phyloP scores from a whole-genome alignment of 2,113 vertebrate genomes.

The Macroglossus sobrinus region DNA sequence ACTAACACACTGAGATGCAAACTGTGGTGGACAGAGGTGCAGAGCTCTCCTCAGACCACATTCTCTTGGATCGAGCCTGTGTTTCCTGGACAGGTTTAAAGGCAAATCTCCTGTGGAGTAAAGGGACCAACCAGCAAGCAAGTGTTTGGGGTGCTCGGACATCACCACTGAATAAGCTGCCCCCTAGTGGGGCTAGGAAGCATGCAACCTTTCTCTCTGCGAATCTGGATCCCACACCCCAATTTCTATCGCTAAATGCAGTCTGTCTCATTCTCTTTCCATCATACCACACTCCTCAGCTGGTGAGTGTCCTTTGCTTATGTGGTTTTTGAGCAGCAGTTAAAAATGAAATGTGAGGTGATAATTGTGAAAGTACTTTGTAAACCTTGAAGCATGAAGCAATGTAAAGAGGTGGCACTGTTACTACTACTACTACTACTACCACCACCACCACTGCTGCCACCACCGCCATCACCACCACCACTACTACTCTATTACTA shows the following conservation, averaged over 20 bases:
- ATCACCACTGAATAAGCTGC: neutral
- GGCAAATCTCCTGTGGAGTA: neutral
- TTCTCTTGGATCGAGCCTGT: neutral
- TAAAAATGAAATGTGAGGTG: neutral
- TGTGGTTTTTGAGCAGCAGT: neutral
- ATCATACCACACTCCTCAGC: neutral
- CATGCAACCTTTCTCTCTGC: neutral
- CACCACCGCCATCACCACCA: accelerated
- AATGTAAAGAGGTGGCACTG: neutral
- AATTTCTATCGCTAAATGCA: neutral
- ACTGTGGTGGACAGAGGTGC: neutral
- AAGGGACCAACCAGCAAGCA: neutral
- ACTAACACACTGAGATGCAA: neutral
- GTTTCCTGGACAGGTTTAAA: neutral
- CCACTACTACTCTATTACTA: neutral
- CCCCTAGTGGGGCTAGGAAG: neutral
- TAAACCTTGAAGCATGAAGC: neutral
- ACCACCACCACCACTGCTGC: no score
- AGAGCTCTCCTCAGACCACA: neutral
- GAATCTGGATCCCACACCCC: neutral
- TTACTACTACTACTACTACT: neutral
- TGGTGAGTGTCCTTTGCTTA: neutral
- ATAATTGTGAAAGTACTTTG: neutral
- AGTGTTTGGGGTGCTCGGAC: neutral
- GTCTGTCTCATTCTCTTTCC: neutral